These are phyloP conservation scores for Phytoseiulus persimilis DNA, from an alignment of 2,888 invertebrate species.

Conservation along the genomic window DNA sequence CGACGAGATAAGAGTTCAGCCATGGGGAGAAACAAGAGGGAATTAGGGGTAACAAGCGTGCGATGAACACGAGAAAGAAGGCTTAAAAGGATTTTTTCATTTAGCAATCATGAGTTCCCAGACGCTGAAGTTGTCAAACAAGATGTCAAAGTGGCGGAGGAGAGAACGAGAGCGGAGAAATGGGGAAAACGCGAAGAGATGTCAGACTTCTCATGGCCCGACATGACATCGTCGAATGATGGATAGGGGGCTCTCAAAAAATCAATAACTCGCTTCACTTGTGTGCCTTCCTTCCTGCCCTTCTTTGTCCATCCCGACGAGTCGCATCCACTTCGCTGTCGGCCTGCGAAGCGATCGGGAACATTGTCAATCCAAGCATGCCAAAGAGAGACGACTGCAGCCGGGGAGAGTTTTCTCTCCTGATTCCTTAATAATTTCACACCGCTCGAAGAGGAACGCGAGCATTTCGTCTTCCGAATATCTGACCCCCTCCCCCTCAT, in stretches of 20 bases:
- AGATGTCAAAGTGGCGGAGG: not conserved
- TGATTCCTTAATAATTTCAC: not conserved
- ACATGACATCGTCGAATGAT: not conserved
- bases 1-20: not conserved
- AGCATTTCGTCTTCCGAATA: not conserved
- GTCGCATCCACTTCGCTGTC: not conserved
- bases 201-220: not conserved
- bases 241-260: not conserved
- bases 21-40: not conserved
- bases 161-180: not conserved
- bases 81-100: conserved; percentile 5
- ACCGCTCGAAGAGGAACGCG: not conserved
- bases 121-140: not conserved
- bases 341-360: not conserved
- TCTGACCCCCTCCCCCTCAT: not conserved
- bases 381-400: not conserved
- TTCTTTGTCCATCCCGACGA: not conserved
- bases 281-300: not conserved
- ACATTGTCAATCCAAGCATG: not conserved
- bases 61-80: not conserved
- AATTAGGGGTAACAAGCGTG: not conserved
- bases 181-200: not conserved
- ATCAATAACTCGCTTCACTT: not conserved
- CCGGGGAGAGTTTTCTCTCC: not conserved
- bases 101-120: not conserved